Percentiles rank a stretch among this genome's conserved stretches.
Conservation (phyloP, 2,888 invertebrate genomes). For the Clitarchus hookeri region DNA sequence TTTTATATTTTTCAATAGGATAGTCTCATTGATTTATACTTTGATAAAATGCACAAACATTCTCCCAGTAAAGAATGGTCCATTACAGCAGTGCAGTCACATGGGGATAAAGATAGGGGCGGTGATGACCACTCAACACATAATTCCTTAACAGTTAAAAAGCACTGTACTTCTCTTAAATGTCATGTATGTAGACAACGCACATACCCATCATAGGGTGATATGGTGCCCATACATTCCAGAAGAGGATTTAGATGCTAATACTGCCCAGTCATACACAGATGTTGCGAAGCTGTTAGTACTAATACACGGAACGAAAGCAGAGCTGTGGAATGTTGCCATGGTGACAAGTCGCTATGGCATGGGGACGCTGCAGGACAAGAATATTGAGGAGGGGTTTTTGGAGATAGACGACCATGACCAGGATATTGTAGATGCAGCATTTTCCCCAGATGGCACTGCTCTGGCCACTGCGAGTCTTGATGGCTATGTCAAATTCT, state of each 20-base stretch:
- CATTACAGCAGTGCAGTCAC: too few relatives aligned
- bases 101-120: too few relatives aligned
- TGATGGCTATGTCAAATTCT: slow-evolving; percentile 92
- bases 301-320: slow-evolving; percentile 72
- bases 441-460: slow-evolving; percentile 93
- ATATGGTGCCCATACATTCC: slow-evolving; percentile 95
- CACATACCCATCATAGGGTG: slow-evolving; percentile 64
- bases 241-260: slow-evolving; percentile 65
- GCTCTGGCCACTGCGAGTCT: slow-evolving; percentile 88
- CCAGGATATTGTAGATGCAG: slow-evolving; percentile 77
- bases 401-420: slow-evolving; percentile 64
- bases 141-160: slow-evolving; percentile 27
- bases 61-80: too few relatives aligned
- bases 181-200: slow-evolving; percentile 58
- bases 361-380: slow-evolving; percentile 53
- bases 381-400: slow-evolving; percentile 56
- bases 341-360: slow-evolving; percentile 56
- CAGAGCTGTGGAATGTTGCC: slow-evolving; percentile 61
- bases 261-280: slow-evolving; percentile 56
- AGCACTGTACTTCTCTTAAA: slow-evolving; percentile 65
- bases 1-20: too few relatives aligned
- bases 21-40: too few relatives aligned
- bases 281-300: slow-evolving; percentile 79
- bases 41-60: too few relatives aligned
- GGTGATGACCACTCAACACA: neutral